Percentiles rank a stretch among this genome's conserved stretches.
These are phyloP conservation scores for Xylocampa areola DNA, from an alignment of 2,888 invertebrate species.

Conservation along the genomic window DNA sequence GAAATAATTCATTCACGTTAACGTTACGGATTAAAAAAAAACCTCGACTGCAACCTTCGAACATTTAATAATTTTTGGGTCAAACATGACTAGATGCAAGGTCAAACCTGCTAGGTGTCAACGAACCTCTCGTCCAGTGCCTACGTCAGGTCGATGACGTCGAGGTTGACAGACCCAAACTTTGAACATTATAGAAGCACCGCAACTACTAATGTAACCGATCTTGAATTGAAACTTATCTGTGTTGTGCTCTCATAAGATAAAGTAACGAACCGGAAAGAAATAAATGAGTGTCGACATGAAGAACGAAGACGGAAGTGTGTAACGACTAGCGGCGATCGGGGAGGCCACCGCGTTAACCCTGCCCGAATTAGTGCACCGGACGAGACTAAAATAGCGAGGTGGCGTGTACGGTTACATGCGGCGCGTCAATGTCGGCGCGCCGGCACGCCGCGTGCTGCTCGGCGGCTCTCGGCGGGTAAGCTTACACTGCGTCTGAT, in stretches of 20 bases:
- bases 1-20: slow-evolving; percentile 48
- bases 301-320: slow-evolving; percentile 85
- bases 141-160: slow-evolving; percentile 87
- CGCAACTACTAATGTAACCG: slow-evolving; percentile 23
- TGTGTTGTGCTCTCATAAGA: slow-evolving; percentile 61
- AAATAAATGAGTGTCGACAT: slow-evolving; percentile 76
- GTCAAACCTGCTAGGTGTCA: slow-evolving; percentile 85
- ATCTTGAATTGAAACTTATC: slow-evolving; percentile 47
- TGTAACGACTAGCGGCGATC: slow-evolving; percentile 78
- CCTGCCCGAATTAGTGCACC: slow-evolving; percentile 90
- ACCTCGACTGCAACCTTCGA: slow-evolving; percentile 49
- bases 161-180: slow-evolving; percentile 73
- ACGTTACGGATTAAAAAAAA: slow-evolving; percentile 51
- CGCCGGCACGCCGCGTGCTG: slow-evolving; percentile 73
- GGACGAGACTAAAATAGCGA: slow-evolving; percentile 88
- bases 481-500: slow-evolving; percentile 85
- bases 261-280: slow-evolving; percentile 54
- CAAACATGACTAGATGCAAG: slow-evolving; percentile 83
- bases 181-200: slow-evolving; percentile 50
- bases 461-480: slow-evolving; percentile 79
- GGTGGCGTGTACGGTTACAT: slow-evolving; percentile 89
- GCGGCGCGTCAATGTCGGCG: slow-evolving; percentile 86
- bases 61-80: slow-evolving; percentile 76
- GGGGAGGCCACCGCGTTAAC: slow-evolving; percentile 87
- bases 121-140: slow-evolving; percentile 85